Conservation (phyloP, 1,140 invertebrate genomes). For the Eciton burchellii region DNA sequence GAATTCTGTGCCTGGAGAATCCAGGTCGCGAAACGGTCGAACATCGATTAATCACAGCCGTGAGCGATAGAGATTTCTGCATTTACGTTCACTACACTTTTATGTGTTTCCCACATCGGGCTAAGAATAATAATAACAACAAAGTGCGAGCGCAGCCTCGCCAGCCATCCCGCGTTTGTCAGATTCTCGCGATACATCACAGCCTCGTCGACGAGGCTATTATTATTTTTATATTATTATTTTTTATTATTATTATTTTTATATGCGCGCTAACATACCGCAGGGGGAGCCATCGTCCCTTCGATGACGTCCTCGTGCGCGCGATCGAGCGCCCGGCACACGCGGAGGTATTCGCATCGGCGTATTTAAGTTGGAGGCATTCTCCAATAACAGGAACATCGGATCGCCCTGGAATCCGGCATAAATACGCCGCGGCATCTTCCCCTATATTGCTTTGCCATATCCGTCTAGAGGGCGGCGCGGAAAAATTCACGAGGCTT, state of each 20-base stretch:
- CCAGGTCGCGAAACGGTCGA: too few species aligned
- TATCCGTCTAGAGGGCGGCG: constrained; percentile 73
- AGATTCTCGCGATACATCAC: too few species aligned
- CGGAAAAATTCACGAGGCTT: constrained; percentile 75
- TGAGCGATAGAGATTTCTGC: too few species aligned
- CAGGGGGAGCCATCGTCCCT: constrained; percentile 25
- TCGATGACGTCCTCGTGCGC: constrained; percentile 12
- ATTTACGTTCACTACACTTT: too few species aligned
- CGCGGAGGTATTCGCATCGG: constrained; percentile 40
- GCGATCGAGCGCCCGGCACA: constrained; percentile 24
- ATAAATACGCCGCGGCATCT: constrained; percentile 78
- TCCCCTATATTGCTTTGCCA: constrained; percentile 80
- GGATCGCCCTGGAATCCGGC: constrained; percentile 76
- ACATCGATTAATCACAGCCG: too few species aligned
- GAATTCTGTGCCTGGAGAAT: too few species aligned
- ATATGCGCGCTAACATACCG: constrained; percentile 35
- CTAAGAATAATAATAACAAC: too few species aligned
- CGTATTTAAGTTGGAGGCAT: constrained; percentile 77
- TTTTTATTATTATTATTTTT: constrained; percentile 24
- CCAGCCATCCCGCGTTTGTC: too few species aligned
- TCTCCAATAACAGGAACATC: constrained; percentile 81
- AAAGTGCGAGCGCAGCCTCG: too few species aligned
- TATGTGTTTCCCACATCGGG: too few species aligned
- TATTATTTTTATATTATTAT: constrained; percentile 42
- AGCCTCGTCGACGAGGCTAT: too few species aligned